Evolutionary conservation across 2,888 invertebrate genomes (phyloP), one percentile per base, ranked within the genome.

Genomic region (Pomacea canaliculata): DNA sequence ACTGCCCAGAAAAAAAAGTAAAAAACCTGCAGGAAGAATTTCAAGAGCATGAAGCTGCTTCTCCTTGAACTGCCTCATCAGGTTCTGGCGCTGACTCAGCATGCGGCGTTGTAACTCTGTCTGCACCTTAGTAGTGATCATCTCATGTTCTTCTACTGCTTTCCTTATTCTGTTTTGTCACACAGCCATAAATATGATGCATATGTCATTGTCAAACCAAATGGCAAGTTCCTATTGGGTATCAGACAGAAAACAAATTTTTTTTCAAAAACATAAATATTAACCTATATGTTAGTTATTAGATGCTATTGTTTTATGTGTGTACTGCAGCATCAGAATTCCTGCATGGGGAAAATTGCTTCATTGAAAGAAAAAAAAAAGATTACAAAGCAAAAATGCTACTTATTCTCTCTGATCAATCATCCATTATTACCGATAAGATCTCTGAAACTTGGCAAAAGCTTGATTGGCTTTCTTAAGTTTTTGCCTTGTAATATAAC

Each of bases 11-110:
- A 23, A 16, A 16, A 9, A 51, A 49, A 2, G 13, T 27, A 16
- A 78, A 83, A 77, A 79, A 90, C 90, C 85, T 69, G 90, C 89
- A 37, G 90, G 90, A 70, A 91, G 76, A 18, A 90, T 88, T 78
- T 89, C 88, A 70, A 91, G 83, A 56, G 87, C 83, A 51, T 89
- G 85, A n/a, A 90, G 83, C 60, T 89, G 85, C 76, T 83, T 86
- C 73, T 88, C 85, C 70, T 86, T 83, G 75, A 89, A 88, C 70
- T 89, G 85, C 72, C 90, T 78, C 86, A 90, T 87, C 16, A 88
- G 85, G 59, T 83, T 80, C 73, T 87, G 87, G 71, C 90, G 79
- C 71, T 86, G 82, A 69, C 86, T 77, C 63, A 85, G 78, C 73
- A 90, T 83, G 76, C 85, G 83, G 73, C 88, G 85, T 48, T 88